These are phyloP conservation scores for Ferrisia virgata DNA, from an alignment of 2,888 invertebrate species.

Conservation along the genomic window DNA sequence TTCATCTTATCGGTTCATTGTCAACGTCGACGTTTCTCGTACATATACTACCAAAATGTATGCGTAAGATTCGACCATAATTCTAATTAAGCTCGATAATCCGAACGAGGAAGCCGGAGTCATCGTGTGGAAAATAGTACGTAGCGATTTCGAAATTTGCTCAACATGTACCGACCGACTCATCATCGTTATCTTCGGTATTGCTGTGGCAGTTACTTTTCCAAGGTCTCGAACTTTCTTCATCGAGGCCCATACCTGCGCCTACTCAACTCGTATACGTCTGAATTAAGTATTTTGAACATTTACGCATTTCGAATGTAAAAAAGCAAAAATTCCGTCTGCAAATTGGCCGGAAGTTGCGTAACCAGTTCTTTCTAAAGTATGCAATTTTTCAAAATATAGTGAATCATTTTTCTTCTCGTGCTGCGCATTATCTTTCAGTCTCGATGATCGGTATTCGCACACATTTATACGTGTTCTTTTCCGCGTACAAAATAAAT, in stretches of 20 bases:
- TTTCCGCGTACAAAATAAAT: too few species aligned
- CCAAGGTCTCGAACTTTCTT: too few species aligned
- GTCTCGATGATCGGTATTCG: not conserved
- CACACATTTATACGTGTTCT: too few species aligned
- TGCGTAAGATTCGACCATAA: too few species aligned
- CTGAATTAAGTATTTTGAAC: too few species aligned
- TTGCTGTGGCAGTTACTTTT: too few species aligned
- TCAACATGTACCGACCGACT: not conserved
- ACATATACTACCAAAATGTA: too few species aligned
- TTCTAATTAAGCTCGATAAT: not conserved
- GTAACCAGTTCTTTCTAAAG: not conserved
- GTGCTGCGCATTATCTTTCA: not conserved
- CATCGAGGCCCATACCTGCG: too few species aligned
- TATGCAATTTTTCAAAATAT: not conserved
- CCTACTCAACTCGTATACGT: too few species aligned
- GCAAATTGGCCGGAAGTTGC: not conserved
- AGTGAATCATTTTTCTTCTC: not conserved
- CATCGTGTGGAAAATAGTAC: not conserved
- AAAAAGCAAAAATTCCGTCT: too few species aligned
- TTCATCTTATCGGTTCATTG: constrained; percentile 10
- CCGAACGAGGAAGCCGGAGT: not conserved
- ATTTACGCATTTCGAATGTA: too few species aligned
- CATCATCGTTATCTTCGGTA: not conserved
- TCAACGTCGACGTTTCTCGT: not conserved
- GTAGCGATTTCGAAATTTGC: not conserved